Evolutionary conservation across 2,888 invertebrate genomes (phyloP), one percentile per base, ranked within the genome.

Genomic region (Parasteatoda lunata): DNA sequence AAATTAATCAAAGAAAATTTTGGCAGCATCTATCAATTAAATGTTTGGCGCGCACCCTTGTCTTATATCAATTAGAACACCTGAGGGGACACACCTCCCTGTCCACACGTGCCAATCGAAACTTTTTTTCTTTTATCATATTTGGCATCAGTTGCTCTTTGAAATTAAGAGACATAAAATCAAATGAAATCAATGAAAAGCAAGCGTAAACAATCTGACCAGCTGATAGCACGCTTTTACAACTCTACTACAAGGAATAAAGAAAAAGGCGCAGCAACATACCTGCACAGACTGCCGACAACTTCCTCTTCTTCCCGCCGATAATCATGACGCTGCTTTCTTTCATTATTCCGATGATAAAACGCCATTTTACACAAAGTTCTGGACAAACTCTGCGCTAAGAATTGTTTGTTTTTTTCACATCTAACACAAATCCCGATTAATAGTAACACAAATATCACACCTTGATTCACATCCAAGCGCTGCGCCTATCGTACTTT

Each of bases 201-300:
- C 48, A 66, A 54, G 13, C 13, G 47, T 68, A 81, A 68, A 77
- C 77, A 77, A 66, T 66, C 54, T 59, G 75, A 54, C 70, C 85
- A 86, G 85, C 85, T 86, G 85, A 86, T 81, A 77, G 83, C 76
- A 65, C 77, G 84, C 78, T 75, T 79, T 30, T 78, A 78, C 69
- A 45, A 79, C 70, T 73, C 65, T 75, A 75, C 69, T 85, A 79
- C 76, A 68, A 86, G 64, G 68, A 78, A 54, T 70, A 48, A 80
- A 81, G 69, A 85, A 76, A 85, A 85, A 85, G 75, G 79, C 70
- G 70, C 66, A 77, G 77, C 71, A 76, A 83, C 93, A 92, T 92
- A 93, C 93, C 93, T 93, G 91, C 92, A 92, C 89, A 92, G 91
- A 90, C 92, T 92, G 86, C 92, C 92, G 89, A 92, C 91, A 90